Percentiles rank a stretch among this genome's conserved stretches.
These are phyloP conservation scores for Panagrolaimus sp. DNA, from an alignment of 1,140 invertebrate species.

Conservation along the genomic window DNA sequence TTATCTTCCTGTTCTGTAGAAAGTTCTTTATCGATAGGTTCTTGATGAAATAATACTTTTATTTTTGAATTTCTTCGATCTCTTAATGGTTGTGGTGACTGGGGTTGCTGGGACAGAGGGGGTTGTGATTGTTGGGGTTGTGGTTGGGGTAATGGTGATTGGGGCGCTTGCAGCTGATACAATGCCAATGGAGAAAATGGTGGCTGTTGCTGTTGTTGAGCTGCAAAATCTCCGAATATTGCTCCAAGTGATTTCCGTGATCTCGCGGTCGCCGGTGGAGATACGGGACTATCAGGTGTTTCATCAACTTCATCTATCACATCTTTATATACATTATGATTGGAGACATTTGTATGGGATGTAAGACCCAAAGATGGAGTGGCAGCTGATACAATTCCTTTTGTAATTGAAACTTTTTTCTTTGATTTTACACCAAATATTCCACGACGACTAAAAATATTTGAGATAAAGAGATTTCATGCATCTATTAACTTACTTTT, in stretches of 20 bases:
- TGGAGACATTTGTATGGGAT: background rate
- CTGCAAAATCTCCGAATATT: background rate
- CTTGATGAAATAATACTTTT: no score
- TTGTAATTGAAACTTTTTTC: background rate
- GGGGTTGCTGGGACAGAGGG: no score
- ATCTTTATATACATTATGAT: background rate
- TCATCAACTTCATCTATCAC: conserved; percentile 3
- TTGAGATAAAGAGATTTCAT: background rate
- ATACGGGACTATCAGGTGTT: background rate
- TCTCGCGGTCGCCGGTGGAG: background rate
- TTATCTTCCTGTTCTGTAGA: no score
- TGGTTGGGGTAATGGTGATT: no score
- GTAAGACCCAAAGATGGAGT: background rate
- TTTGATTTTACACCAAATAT: background rate
- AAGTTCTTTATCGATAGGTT: no score
- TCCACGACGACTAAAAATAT: conserved; percentile 1
- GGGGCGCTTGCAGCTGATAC: no score
- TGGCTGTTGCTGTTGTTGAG: background rate
- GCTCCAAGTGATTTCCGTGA: background rate
- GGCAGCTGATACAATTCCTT: background rate
- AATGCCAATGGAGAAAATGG: background rate
- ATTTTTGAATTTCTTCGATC: no score
- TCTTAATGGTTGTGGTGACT: no score
- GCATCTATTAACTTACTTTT: background rate
- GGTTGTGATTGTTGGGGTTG: no score